Evolutionary conservation across 2,113 vertebrate genomes (phyloP), one percentile per base, ranked within the genome.

Genomic region (Hystrix cristata): DNA sequence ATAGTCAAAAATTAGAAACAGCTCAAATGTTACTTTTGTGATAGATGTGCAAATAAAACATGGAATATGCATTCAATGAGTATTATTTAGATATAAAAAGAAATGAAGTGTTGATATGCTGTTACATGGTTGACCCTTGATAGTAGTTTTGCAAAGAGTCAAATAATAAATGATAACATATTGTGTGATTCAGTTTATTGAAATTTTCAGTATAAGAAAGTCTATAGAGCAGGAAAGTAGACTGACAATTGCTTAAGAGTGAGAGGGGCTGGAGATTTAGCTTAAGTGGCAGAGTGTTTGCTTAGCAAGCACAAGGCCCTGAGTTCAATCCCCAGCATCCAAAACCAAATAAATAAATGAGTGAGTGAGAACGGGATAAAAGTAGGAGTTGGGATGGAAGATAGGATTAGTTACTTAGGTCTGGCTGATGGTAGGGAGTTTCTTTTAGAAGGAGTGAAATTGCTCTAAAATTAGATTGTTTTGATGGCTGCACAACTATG

Each of bases 121-220:
- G 57, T 46, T 34, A 25, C 10, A 46, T 14, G 46, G 25, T 38
- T 90, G 38, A 80, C 3, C 5, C 14, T n/a, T 81, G n/a, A 60
- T 80, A 67, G 19, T 27, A 80, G 38, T 74, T 87, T 80, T 91
- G 5, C 64, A 80, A 55, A 31, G 43, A 83, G 82, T 80, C n/a
- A 60, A 69, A 82, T 67, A 4, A 76, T 48, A 65, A 55, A 95
- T 67, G 34, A 10, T 10, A 59, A 60, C 0, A 1, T 51, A 76
- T 48, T 80, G 29, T 48, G 16, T 43, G 13, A 48, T 51, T 76
- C 15, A 5, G 51, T 38, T 53, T 71, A 23, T 60, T 87, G 59
- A 91, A 81, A 94, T 71, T 69, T 34, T 34, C n/a, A 88, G 19
- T 76, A 69, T 76, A 88, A 93, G 51, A 21, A 95, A 95, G 81